These are phyloP conservation scores for Stenodera caucasica DNA, from an alignment of 2,888 invertebrate genomes.

Conservation along the genomic window DNA sequence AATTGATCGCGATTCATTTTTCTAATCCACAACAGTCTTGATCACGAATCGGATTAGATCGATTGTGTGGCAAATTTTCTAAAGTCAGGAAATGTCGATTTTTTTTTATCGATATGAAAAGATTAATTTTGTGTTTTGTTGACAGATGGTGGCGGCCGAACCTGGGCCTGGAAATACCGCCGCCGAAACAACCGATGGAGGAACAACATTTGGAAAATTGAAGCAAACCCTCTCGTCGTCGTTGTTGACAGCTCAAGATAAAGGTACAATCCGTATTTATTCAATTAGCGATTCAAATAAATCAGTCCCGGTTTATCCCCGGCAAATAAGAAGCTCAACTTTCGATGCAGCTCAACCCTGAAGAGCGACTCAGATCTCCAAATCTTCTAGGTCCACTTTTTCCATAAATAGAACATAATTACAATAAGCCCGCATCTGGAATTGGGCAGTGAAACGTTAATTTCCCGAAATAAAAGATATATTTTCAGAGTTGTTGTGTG, in stretches of 20 bases:
- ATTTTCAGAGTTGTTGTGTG: no score
- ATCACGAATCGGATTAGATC: no score
- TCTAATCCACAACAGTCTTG: no score
- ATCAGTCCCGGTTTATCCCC: constrained; percentile 25
- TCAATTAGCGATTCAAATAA: no score
- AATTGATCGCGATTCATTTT: no score
- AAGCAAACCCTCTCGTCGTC: constrained; percentile 81
- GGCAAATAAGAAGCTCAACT: constrained; percentile 29
- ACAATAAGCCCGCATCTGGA: neutral
- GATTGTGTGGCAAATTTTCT: no score
- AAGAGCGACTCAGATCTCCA: constrained; percentile 22
- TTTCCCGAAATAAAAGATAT: neutral
- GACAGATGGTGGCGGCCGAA: constrained; percentile 83
- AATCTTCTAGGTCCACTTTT: no score
- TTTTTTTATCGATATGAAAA: no score
- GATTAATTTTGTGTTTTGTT: no score
- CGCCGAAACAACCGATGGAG: constrained; percentile 67
- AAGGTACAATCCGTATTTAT: constrained; percentile 60
- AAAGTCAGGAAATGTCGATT: no score
- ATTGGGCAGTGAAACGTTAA: neutral
- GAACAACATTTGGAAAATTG: constrained; percentile 79
- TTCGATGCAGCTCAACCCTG: constrained; percentile 18
- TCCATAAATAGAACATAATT: no score
- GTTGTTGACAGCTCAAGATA: constrained; percentile 80
- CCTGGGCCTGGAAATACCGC: constrained; percentile 65